A percentile compares a stretch with the other conserved stretches of the same genome.
Evolutionary conservation across 2,797 vertebrate species (phyloP).

Genomic region (Smutsia gigantea): DNA sequence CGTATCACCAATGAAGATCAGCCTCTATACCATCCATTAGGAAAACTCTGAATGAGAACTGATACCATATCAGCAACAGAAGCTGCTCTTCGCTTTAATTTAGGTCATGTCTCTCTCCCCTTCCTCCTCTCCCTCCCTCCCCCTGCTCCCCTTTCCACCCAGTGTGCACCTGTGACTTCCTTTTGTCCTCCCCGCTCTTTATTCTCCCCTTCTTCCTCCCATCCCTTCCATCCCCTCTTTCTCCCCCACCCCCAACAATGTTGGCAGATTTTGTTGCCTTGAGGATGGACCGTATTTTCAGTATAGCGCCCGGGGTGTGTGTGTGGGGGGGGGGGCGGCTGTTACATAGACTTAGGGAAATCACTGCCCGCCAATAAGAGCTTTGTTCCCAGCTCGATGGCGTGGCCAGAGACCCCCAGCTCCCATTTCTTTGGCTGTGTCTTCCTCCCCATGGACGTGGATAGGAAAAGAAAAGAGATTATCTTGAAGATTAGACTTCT

Average conservation of each 20-base stretch:
- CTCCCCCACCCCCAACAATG: no score
- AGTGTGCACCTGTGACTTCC: accelerated
- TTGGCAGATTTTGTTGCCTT: not conserved
- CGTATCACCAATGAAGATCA: not conserved
- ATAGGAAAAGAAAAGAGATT: not conserved
- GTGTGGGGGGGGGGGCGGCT: no score
- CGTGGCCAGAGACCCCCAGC: not conserved
- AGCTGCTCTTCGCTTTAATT: not conserved
- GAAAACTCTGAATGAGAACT: not conserved
- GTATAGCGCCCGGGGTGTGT: accelerated
- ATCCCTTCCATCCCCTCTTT: no score
- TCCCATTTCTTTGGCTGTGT: not conserved
- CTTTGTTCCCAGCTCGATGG: not conserved
- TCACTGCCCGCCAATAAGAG: not conserved
- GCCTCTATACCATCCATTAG: not conserved
- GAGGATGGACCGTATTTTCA: not conserved
- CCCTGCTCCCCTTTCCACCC: not conserved
- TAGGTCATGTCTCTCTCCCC: not conserved
- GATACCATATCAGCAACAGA: not conserved
- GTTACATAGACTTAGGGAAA: not conserved
- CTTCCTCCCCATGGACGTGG: not conserved
- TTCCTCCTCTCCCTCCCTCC: accelerated
- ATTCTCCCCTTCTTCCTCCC: no score
- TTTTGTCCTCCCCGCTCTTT: not conserved
- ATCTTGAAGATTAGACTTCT: not conserved